These are phyloP conservation scores for Crotalus viridis DNA, from an alignment of 2,113 vertebrate species.

Conservation along the genomic window DNA sequence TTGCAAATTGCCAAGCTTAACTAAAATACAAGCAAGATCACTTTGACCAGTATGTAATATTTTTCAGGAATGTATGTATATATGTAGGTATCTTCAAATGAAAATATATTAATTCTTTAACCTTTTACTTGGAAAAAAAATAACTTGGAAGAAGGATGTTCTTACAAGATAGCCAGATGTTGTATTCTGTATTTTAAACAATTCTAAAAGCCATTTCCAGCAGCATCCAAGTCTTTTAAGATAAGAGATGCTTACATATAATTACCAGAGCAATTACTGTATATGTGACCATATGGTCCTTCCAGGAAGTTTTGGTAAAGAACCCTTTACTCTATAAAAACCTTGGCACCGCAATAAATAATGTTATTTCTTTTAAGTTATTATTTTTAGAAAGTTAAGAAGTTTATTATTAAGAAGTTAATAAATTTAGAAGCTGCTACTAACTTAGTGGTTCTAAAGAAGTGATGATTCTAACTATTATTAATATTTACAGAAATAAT, in stretches of 20 bases:
- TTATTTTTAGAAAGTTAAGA: background rate
- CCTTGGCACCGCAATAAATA: background rate
- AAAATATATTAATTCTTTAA: background rate
- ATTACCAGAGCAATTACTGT: too few species aligned
- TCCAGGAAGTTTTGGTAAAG: background rate
- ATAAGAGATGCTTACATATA: background rate
- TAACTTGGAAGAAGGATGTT: background rate
- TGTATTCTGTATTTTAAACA: background rate
- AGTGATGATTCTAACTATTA: background rate
- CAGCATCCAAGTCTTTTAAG: background rate
- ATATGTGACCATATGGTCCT: background rate
- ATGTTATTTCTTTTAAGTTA: background rate
- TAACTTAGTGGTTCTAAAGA: background rate
- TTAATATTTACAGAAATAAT: background rate
- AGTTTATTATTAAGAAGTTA: background rate
- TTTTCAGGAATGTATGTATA: background rate
- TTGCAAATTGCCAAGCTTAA: background rate
- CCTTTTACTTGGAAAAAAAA: background rate
- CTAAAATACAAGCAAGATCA: background rate
- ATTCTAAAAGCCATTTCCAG: background rate
- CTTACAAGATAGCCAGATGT: background rate
- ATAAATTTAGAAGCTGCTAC: background rate
- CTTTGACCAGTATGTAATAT: background rate
- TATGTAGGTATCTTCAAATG: background rate
- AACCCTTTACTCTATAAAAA: background rate